Conservation (phyloP, 37 sponge, comb jelly and placozoan species). For the Cladorhizidae sp. region DNA sequence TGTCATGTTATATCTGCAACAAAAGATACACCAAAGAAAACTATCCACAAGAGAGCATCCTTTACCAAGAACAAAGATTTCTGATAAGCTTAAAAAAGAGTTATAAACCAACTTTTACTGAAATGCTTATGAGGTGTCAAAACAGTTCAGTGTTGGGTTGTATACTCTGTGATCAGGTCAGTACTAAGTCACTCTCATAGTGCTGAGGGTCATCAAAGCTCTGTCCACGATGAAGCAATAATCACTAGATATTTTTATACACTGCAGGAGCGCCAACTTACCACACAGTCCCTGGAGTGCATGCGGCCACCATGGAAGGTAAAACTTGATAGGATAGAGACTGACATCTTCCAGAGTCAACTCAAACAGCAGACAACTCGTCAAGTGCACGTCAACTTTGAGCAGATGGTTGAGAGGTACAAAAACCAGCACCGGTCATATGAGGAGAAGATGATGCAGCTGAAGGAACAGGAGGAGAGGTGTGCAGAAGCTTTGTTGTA, state of each 20-base stretch:
- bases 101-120: background rate
- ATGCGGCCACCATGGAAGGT: constrained; percentile 67
- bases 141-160: background rate
- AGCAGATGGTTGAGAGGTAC: constrained; percentile 72
- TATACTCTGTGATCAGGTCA: too few species aligned
- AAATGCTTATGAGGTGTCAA: background rate
- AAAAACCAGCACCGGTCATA: constrained; percentile 43
- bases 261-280: constrained; percentile 59
- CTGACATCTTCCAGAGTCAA: constrained; percentile 62
- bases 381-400: constrained; percentile 87
- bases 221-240: background rate
- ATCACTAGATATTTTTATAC: background rate
- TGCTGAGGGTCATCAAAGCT: too few species aligned
- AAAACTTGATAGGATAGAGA: constrained; percentile 69
- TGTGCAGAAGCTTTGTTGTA: background rate
- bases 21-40: too few species aligned
- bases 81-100: too few species aligned
- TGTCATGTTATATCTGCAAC: too few species aligned
- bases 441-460: constrained; percentile 14
- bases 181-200: too few species aligned
- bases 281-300: constrained; percentile 73
- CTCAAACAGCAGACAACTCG: constrained; percentile 83
- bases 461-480: constrained; percentile 15
- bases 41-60: too few species aligned
- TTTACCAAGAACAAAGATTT: too few species aligned